These are phyloP conservation scores for Scyliorhinus canicula DNA, from an alignment of 2,797 vertebrate genomes.

Conservation along the genomic window DNA sequence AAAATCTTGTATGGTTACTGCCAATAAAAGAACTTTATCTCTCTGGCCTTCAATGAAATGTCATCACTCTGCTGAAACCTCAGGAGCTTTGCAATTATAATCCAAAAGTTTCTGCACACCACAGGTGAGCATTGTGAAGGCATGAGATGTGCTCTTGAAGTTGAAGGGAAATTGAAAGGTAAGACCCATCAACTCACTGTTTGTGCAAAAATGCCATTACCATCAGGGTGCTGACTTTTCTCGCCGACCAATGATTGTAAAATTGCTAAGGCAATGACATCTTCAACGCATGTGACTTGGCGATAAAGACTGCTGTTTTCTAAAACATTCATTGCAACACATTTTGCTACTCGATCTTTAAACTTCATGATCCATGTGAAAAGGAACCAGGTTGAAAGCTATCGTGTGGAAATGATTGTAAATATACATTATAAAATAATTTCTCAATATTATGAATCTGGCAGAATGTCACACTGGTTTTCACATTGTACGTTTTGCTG, in stretches of 20 bases:
- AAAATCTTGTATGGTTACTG: not conserved
- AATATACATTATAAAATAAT: not conserved
- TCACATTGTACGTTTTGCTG: not conserved
- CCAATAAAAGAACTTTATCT: not conserved
- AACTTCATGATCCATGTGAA: not conserved
- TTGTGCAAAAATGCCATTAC: not conserved
- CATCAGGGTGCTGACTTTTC: not conserved
- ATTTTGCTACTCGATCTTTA: not conserved
- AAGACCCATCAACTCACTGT: not conserved
- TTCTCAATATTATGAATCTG: not conserved
- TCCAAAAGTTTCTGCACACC: not conserved
- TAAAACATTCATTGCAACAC: not conserved
- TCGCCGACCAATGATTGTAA: not conserved
- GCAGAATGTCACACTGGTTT: not conserved
- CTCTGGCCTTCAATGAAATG: constrained; percentile 4
- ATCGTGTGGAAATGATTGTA: not conserved
- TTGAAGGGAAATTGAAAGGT: not conserved
- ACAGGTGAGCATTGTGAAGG: not conserved
- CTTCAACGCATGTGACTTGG: not conserved
- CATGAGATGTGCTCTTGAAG: not conserved
- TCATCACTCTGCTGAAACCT: not conserved
- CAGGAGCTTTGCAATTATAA: not conserved
- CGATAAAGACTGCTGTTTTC: not conserved
- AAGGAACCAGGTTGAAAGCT: not conserved
- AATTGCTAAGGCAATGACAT: not conserved